Evolutionary conservation across 2,797 vertebrate genomes (phyloP).

Genomic region (Falco cherrug): DNA sequence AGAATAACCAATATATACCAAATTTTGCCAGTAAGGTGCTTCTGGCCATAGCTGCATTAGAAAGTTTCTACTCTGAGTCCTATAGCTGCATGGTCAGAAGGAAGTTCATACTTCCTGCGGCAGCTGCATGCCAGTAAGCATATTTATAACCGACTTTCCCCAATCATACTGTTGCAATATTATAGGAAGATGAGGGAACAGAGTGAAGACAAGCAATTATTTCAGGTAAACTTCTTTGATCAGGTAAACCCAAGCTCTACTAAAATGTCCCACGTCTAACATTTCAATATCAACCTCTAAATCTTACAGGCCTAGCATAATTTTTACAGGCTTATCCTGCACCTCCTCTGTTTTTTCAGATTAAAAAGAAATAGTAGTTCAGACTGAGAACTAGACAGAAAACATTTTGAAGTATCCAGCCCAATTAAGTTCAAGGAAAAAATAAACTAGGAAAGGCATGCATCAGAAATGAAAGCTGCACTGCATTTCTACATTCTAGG

Average conservation of each 20-base stretch:
- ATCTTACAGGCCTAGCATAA: rapidly evolving
- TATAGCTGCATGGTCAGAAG: not conserved
- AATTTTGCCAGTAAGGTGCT: not conserved
- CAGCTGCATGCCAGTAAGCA: not conserved
- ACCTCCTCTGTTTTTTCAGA: not conserved
- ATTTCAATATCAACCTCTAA: not conserved
- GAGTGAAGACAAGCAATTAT: not conserved
- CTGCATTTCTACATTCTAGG: not conserved
- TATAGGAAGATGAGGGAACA: not conserved
- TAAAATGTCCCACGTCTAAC: not conserved
- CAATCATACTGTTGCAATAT: not conserved
- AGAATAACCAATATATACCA: not conserved
- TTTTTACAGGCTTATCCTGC: not conserved
- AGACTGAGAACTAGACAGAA: not conserved
- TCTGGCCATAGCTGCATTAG: not conserved
- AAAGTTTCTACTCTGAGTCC: not conserved
- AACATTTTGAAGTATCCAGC: not conserved
- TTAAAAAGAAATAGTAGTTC: not conserved
- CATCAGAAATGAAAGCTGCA: not conserved
- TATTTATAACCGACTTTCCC: not conserved
- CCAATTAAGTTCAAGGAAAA: not conserved
- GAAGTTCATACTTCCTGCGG: not conserved
- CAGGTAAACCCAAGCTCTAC: not conserved
- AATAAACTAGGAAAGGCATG: not conserved
- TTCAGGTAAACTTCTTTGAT: not conserved